Conservation (phyloP, 2,113 vertebrate genomes). For the Xiphias gladius region DNA sequence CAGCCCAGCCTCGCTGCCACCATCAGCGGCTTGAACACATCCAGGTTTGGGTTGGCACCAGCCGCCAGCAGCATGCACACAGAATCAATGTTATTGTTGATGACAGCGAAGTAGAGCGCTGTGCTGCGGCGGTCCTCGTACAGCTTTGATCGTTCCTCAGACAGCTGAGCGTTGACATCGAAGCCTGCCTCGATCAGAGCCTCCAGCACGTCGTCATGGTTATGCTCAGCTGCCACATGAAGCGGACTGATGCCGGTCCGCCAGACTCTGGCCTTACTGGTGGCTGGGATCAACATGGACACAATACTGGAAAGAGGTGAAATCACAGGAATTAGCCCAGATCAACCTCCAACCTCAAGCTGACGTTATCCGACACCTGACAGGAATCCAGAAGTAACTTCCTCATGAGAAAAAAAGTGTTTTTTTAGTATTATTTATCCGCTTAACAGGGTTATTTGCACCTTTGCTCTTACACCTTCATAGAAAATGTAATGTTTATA, state of each 20-base stretch:
- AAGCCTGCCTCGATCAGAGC: conserved; percentile 89
- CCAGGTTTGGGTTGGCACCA: conserved; percentile 92
- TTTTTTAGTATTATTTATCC: no score
- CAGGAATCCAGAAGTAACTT: neutral
- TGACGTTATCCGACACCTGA: neutral
- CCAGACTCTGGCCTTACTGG: conserved; percentile 87
- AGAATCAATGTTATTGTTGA: conserved; percentile 89
- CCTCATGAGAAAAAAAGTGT: no score
- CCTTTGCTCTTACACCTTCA: no score
- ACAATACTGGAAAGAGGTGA: conserved; percentile 85
- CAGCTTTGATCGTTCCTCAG: conserved; percentile 86
- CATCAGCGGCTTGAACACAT: conserved; percentile 91
- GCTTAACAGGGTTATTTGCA: no score
- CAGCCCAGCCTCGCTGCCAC: conserved; percentile 91
- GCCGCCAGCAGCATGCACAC: conserved; percentile 88
- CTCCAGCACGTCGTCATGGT: conserved; percentile 88
- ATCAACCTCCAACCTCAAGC: neutral
- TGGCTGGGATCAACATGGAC: conserved; percentile 89
- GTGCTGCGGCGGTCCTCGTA: conserved; percentile 94
- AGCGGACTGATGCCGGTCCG: conserved; percentile 93
- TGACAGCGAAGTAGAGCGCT: conserved; percentile 90
- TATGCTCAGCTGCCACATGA: conserved; percentile 91
- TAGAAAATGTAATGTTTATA: no score
- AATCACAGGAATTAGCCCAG: neutral
- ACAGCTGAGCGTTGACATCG: conserved; percentile 90